Evolutionary conservation across 37 sponge, comb jelly and placozoan species (phyloP).

Genomic region (Cliona cf. orientalis): DNA sequence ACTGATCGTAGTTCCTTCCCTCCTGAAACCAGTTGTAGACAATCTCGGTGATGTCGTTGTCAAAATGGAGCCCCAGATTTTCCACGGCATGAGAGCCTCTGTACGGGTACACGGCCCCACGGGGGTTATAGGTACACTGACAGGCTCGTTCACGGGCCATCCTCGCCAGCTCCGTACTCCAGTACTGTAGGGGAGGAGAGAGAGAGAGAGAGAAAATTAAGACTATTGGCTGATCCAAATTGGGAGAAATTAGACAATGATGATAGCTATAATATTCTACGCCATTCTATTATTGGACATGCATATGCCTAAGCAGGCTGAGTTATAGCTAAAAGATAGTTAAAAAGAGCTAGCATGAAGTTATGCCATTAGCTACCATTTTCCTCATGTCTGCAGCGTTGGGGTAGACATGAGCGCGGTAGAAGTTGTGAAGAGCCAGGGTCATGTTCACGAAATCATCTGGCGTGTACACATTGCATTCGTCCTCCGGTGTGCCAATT

Average conservation of each 20-base stretch:
- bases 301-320: too few relatives aligned
- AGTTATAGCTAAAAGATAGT: too few relatives aligned
- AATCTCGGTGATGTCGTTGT: neutral
- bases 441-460: too few relatives aligned
- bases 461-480: too few relatives aligned
- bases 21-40: neutral
- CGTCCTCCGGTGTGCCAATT: too few relatives aligned
- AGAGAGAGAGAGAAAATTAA: too few relatives aligned
- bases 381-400: neutral
- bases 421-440: neutral
- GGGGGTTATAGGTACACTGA: neutral
- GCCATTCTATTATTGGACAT: too few relatives aligned
- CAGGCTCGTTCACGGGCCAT: neutral
- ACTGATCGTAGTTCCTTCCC: neutral
- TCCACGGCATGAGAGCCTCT: neutral
- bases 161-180: neutral
- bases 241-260: too few relatives aligned
- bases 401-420: neutral
- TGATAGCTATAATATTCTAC: too few relatives aligned
- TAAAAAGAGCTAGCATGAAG: too few relatives aligned
- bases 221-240: too few relatives aligned
- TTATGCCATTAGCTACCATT: neutral
- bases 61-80: neutral
- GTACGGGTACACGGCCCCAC: neutral
- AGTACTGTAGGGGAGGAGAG: neutral